phyloP scores from a whole-genome alignment of 2,888 invertebrate species.

The Dolichomitus sp. region DNA sequence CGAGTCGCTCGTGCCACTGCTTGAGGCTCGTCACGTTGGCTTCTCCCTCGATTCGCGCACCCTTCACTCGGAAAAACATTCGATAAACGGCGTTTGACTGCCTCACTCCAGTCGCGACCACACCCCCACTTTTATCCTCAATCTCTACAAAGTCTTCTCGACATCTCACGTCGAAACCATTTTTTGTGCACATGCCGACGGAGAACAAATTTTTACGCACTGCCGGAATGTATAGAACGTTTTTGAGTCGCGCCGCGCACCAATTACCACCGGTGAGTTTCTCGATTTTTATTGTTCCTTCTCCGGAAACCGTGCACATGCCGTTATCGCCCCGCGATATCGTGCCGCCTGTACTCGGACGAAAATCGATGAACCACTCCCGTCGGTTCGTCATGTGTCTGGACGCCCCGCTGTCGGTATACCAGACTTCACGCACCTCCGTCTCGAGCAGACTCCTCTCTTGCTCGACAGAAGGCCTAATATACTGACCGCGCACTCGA shows the following conservation, averaged over 20 bases:
- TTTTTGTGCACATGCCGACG: slow-evolving; percentile 69
- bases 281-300: slow-evolving; percentile 6
- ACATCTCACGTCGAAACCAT: too few species aligned
- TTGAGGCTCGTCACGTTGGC: background rate
- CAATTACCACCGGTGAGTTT: background rate
- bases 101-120: background rate
- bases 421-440: slow-evolving; percentile 54
- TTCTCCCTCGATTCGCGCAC: background rate
- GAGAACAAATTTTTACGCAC: slow-evolving; percentile 72
- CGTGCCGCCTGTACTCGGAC: background rate
- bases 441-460: too few species aligned
- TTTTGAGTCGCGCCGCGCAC: slow-evolving; percentile 46
- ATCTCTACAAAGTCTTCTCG: too few species aligned
- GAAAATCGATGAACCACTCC: slow-evolving; percentile 5
- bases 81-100: background rate
- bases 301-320: slow-evolving; percentile 20
- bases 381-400: slow-evolving; percentile 48
- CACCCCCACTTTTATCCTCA: too few species aligned
- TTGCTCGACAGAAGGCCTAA: too few species aligned
- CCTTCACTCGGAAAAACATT: background rate
- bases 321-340: slow-evolving; percentile 30
- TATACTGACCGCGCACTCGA: too few species aligned
- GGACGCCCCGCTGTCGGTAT: slow-evolving; percentile 56
- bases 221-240: slow-evolving; percentile 70
- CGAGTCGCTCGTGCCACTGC: slow-evolving; percentile 61